Base-by-base conservation (phyloP, 1,140 invertebrate genomes). In the Aphelenchoides avenae region DNA sequence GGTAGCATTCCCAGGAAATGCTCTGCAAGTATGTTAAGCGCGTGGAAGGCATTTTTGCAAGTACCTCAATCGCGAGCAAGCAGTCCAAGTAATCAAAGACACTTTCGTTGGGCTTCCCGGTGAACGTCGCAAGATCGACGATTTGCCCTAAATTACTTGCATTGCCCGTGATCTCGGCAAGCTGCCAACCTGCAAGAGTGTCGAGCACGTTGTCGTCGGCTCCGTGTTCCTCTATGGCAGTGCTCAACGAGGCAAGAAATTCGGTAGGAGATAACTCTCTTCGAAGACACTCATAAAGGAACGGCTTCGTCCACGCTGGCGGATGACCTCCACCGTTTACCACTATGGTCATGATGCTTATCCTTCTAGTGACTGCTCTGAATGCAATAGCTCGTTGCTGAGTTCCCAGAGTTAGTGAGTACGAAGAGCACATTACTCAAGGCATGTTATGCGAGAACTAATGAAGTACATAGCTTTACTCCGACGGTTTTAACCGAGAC, bases 241-340 rank as follows among this genome's bases (percentile, higher is more conserved):
- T 30, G 13, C 34, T 46, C 5, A 46, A 26, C 11, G 43, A n/a
- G 13, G 24, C 15, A 24, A 46, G n/a, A 3, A 36, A 46, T 46
- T 46, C 3, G n/a, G 15, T 30, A 3, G 26, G 3, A 46, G 15
- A 5, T 4, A 31, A 24, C 43, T 46, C 26, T 46, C 43, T 46
- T 27, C 24, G 29, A 24, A 46, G 13, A 46, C 43, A 46, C n/a
- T 46, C 43, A n/a, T 30, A 24, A 11, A 46, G n/a, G 3, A n/a
- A n/a, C 13, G 29, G n/a, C 24, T 46, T 30, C 27, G 34, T 30
- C 43, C 43, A 46, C 26, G 26, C n/a, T 3, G 15, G 26, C n/a
- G n/a, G n/a, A n/a, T n/a, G n/a, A n/a, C n/a, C n/a, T n/a, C n/a
- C n/a, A n/a, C n/a, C n/a, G n/a, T n/a, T n/a, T n/a, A n/a, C n/a